phyloP scores from a whole-genome alignment of 2,797 vertebrate species.

The Schizopygopsis malacanthus region DNA sequence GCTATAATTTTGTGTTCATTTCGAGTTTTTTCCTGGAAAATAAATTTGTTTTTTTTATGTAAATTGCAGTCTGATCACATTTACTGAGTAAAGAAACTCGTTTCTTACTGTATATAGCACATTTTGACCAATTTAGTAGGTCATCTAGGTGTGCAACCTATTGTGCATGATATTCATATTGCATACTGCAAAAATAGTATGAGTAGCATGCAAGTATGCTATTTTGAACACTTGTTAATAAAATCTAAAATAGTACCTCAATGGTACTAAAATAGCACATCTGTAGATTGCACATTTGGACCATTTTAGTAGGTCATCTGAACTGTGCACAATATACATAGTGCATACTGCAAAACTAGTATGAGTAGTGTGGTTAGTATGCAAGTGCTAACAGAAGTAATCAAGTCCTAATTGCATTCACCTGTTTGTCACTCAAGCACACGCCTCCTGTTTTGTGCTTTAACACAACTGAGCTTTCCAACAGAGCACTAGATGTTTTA shows the following conservation, averaged over 20 bases:
- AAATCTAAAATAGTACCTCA: no score
- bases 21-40: no score
- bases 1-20: background rate
- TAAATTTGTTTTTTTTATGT: no score
- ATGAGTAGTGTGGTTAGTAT: background rate
- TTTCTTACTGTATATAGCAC: background rate
- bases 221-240: no score
- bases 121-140: no score
- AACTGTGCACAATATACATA: background rate
- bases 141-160: background rate
- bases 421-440: conserved; percentile 5
- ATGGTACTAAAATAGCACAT: no score
- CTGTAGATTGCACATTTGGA: background rate
- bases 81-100: no score
- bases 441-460: background rate
- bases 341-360: background rate
- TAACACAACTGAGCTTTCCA: background rate
- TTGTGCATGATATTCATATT: background rate
- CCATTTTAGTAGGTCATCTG: background rate
- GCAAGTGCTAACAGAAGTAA: conserved; percentile 20
- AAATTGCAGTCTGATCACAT: no score
- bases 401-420: conserved; percentile 33
- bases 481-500: background rate
- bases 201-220: no score
- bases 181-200: background rate